Percentiles rank a stretch among this genome's conserved stretches.
phyloP scores from a whole-genome alignment of 2,888 invertebrate genomes.

The Byasa hedistus region DNA sequence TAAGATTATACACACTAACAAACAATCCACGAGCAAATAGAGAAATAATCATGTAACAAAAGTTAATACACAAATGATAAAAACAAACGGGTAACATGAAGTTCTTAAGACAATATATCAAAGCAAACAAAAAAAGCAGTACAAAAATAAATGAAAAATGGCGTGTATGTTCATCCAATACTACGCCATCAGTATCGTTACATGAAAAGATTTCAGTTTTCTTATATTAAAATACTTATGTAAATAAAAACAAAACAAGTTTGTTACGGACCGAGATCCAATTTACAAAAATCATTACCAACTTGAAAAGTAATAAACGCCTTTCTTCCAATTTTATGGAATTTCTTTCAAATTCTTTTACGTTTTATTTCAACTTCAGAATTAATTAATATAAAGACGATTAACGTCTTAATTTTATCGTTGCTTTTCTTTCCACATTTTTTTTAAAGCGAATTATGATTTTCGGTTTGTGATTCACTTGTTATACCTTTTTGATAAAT shows the following conservation, averaged over 20 bases:
- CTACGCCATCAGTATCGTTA: background rate
- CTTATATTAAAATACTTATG: conserved; percentile 7
- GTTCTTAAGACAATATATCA: background rate
- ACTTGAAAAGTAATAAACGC: conserved; percentile 19
- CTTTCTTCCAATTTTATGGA: conserved; percentile 17
- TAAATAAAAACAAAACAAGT: conserved; percentile 11
- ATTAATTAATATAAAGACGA: conserved; percentile 7
- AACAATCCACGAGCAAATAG: background rate
- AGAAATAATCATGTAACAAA: background rate
- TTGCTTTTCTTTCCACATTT: too few species aligned
- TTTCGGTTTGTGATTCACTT: too few species aligned
- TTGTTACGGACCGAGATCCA: too few species aligned
- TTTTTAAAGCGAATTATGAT: too few species aligned
- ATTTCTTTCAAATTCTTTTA: conserved; percentile 11
- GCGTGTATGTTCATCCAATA: conserved; percentile 1
- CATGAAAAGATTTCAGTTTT: background rate
- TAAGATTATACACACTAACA: too few species aligned
- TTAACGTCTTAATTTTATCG: background rate
- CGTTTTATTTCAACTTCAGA: conserved; percentile 5
- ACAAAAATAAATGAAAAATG: background rate
- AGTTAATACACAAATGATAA: background rate
- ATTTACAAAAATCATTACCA: background rate
- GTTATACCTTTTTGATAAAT: too few species aligned
- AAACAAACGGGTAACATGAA: conserved; percentile 6
- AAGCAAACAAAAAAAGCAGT: background rate